Evolutionary conservation across 2,113 vertebrate genomes (phyloP).

Genomic region (Oriolus oriolus): DNA sequence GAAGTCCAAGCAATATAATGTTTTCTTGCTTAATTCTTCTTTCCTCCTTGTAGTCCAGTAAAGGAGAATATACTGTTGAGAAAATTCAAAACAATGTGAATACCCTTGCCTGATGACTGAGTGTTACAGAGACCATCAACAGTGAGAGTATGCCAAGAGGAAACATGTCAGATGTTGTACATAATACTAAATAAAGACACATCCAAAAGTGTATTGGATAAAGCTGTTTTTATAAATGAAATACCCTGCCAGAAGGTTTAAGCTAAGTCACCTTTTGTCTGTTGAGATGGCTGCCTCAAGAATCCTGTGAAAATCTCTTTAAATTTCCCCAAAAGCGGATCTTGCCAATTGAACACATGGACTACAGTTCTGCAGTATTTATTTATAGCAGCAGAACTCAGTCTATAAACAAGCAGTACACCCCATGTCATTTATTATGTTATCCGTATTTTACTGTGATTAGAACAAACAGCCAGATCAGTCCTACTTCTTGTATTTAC

Average conservation of each 20-base stretch:
- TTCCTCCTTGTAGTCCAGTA: not conserved
- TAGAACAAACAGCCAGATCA: slow-evolving; percentile 53
- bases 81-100: not conserved
- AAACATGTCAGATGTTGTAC: not conserved
- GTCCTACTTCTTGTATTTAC: slow-evolving; percentile 41
- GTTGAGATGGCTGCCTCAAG: not conserved
- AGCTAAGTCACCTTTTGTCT: not conserved
- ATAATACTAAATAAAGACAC: not conserved
- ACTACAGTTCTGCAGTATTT: not conserved
- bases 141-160: not conserved
- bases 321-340: not conserved
- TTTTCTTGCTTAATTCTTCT: not conserved
- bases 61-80: not conserved
- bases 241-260: not conserved
- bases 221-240: not conserved
- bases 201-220: not conserved
- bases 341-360: not conserved
- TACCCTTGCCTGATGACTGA: not conserved
- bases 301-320: not conserved
- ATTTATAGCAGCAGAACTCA: not conserved
- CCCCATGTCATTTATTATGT: not conserved
- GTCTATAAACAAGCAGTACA: not conserved
- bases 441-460: slow-evolving; percentile 49
- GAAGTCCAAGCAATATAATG: not conserved
- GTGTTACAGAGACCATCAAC: not conserved